Base-by-base conservation (phyloP, 2,113 vertebrate species). In the Zapus hudsonius region DNA sequence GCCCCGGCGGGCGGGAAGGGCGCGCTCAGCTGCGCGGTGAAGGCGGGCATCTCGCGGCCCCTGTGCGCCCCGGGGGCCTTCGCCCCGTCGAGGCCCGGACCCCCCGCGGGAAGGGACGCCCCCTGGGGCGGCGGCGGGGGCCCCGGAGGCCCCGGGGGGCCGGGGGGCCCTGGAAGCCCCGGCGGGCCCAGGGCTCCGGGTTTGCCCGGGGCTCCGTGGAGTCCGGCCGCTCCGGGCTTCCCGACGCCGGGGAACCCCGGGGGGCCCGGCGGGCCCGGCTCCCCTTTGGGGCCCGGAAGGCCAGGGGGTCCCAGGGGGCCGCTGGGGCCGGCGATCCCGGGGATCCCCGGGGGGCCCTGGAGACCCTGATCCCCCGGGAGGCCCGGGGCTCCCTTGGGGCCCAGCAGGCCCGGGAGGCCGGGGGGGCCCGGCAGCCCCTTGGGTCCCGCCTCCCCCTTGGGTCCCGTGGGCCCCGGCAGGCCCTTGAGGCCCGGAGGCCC, bases 1-100 rank as follows among this genome's bases (percentile, higher is more conserved):
- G 98, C 98, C 42, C 99, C 99, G 0, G 99, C 99, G 0, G 98
- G 99, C 59, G 99, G 99, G 92, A 99, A 99, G 0, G 99, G 99
- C 2, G 98, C 98, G 0, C 99, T 99, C 69, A 99, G 98, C 97
- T 99, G 99, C 0, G 99, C 99, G 0, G 99, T 99, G 95, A 99
- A 99, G 0, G 99, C 99, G 0, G 99, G 99, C 99, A 99, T 99
- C 97, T 99, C 99, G 0, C 97, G 97, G 69, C 98, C 98, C n/a
- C 97, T 97, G 44, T 98, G 98, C 94, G 97, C 98, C 4, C 98
- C 98, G n/a, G 98, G 98, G 1, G 98, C 96, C 94, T 98, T 98
- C 74, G 97, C 23, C 1, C 98, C 98, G 0, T 98, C 98, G 79
- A 99, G 97, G 16, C 98, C 98, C 0, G 98, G 98, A 61, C 99